These are phyloP conservation scores for Phrynocephalus guinanensis DNA, from an alignment of 2,797 vertebrate species.

Conservation along the genomic window DNA sequence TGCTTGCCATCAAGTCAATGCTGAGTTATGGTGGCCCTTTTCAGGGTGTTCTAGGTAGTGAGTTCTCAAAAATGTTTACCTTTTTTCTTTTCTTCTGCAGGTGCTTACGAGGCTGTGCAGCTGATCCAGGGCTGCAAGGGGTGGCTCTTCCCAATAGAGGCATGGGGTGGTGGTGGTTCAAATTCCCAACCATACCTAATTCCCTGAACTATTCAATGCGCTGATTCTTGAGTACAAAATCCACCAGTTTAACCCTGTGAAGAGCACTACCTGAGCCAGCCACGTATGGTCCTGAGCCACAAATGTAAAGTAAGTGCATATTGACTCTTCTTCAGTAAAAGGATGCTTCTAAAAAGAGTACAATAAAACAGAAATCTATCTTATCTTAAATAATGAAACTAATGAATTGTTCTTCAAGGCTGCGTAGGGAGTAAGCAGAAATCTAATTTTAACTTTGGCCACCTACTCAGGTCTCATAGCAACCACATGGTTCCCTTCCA, in stretches of 20 bases:
- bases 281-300: background rate
- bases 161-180: too few relatives aligned
- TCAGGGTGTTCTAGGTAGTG: too few relatives aligned
- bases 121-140: too few relatives aligned
- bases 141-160: too few relatives aligned
- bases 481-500: constrained; percentile 40
- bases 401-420: constrained; percentile 34
- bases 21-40: too few relatives aligned
- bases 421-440: constrained; percentile 34
- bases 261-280: background rate
- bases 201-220: too few relatives aligned
- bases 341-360: background rate
- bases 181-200: too few relatives aligned
- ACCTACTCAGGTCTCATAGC: constrained; percentile 45
- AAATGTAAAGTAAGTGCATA: background rate
- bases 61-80: too few relatives aligned
- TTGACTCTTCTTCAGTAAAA: constrained; percentile 7
- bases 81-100: too few relatives aligned
- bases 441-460: constrained; percentile 48
- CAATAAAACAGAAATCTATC: constrained; percentile 44
- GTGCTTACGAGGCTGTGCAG: too few relatives aligned
- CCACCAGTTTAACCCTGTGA: background rate
- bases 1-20: too few relatives aligned
- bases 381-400: constrained; percentile 24
- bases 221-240: background rate